Evolutionary conservation across 2,888 invertebrate species (phyloP).

Genomic region (Euclidia mi): DNA sequence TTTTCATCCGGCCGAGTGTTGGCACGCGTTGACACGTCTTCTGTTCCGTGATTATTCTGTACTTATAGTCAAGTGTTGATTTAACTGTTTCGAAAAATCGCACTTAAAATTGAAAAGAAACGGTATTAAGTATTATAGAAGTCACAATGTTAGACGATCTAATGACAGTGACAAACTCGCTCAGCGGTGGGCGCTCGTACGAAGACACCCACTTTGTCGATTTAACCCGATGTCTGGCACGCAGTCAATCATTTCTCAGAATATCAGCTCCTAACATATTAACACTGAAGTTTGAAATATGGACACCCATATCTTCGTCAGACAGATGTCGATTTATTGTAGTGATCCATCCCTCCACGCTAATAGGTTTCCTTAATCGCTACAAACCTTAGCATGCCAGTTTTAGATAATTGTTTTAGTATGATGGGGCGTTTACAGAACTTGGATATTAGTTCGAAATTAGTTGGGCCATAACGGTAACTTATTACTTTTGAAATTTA

Average conservation of each 20-base stretch:
- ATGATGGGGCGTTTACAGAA: slow-evolving; percentile 5
- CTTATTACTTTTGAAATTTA: neutral
- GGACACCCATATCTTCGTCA: slow-evolving; percentile 54
- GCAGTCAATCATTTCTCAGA: slow-evolving; percentile 66
- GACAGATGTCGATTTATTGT: slow-evolving; percentile 64
- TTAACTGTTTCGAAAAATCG: slow-evolving; percentile 77
- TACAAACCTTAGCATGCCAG: slow-evolving; percentile 26
- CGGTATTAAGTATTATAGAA: slow-evolving; percentile 76
- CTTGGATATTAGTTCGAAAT: slow-evolving; percentile 4
- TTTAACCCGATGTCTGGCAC: slow-evolving; percentile 35
- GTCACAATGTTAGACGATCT: slow-evolving; percentile 73
- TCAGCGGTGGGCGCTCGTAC: slow-evolving; percentile 64
- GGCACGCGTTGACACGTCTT: slow-evolving; percentile 64
- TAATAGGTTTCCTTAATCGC: slow-evolving; percentile 53
- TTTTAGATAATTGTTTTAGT: slow-evolving; percentile 34
- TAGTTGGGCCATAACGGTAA: neutral
- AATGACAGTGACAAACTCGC: slow-evolving; percentile 74
- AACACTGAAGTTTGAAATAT: slow-evolving; percentile 64
- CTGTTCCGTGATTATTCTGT: slow-evolving; percentile 45
- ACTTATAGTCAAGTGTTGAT: slow-evolving; percentile 72
- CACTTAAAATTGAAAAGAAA: slow-evolving; percentile 74
- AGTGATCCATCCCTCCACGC: slow-evolving; percentile 41
- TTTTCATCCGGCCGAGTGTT: slow-evolving; percentile 34
- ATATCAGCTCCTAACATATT: slow-evolving; percentile 62
- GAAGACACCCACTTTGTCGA: slow-evolving; percentile 50